phyloP scores from a whole-genome alignment of 2,797 vertebrate species.

The Discoglossus pictus region DNA sequence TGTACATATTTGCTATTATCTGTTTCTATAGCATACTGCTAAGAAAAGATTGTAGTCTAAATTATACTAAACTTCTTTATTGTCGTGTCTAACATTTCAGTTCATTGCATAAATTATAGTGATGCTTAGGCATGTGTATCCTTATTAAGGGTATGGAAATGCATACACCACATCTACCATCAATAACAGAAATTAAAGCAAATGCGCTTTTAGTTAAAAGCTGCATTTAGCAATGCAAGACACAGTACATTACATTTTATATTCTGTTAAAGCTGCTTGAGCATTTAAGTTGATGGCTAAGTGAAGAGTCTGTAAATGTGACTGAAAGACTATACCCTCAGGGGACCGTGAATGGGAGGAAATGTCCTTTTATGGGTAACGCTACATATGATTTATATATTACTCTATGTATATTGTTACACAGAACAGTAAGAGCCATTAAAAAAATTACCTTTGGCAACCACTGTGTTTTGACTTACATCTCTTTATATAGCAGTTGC shows the following conservation, averaged over 20 bases:
- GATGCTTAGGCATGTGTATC: constrained; percentile 5
- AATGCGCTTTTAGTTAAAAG: constrained; percentile 25
- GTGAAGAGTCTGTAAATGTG: constrained; percentile 4
- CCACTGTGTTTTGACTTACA: background rate
- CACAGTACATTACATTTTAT: constrained; percentile 27
- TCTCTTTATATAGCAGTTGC: background rate
- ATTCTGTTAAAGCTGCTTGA: background rate
- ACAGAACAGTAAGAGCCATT: too few relatives aligned
- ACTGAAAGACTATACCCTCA: constrained; percentile 6
- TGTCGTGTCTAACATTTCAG: background rate
- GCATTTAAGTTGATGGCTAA: background rate
- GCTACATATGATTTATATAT: background rate
- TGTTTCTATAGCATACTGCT: constrained; percentile 5
- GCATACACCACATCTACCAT: constrained; percentile 6
- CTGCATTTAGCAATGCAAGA: constrained; percentile 15
- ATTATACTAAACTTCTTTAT: constrained; percentile 2
- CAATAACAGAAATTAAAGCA: constrained; percentile 21
- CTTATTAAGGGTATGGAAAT: constrained; percentile 4
- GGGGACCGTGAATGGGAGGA: background rate
- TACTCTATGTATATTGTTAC: too few relatives aligned
- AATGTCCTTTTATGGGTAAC: constrained; percentile 14
- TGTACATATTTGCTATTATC: background rate
- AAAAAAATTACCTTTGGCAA: too few relatives aligned
- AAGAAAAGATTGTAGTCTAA: constrained; percentile 2
- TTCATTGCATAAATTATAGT: background rate